Evolutionary conservation across 2,797 vertebrate genomes (phyloP).

Genomic region (Brachyalestes nurse): DNA sequence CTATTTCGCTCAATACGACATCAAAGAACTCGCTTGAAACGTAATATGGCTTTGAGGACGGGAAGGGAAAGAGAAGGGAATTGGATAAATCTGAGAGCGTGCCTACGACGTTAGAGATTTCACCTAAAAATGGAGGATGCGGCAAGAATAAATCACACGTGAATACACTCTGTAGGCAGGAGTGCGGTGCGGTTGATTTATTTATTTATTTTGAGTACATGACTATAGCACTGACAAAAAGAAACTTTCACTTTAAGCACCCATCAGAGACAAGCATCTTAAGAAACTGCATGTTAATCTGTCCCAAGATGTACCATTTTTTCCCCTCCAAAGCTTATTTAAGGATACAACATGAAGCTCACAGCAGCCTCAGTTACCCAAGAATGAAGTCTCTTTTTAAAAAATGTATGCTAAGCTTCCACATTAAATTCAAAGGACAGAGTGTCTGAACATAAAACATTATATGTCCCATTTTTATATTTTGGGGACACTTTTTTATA

Average conservation of each 20-base stretch:
- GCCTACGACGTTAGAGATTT: neutral
- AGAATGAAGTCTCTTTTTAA: too few relatives aligned
- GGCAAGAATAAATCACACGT: neutral
- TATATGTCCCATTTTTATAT: neutral
- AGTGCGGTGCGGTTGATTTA: too few relatives aligned
- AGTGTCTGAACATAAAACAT: neutral
- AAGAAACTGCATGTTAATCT: neutral
- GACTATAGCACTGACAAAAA: neutral
- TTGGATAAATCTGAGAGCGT: slow-evolving; percentile 21
- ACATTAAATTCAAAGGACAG: neutral
- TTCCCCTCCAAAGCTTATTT: neutral
- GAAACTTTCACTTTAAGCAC: neutral
- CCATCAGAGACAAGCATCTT: neutral
- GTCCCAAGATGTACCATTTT: neutral
- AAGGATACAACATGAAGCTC: neutral
- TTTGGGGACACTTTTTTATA: neutral
- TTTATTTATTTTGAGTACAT: neutral
- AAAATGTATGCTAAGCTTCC: neutral
- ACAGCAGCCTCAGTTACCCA: neutral
- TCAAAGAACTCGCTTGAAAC: slow-evolving; percentile 59
- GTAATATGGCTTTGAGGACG: slow-evolving; percentile 44
- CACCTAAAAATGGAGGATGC: neutral
- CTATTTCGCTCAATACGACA: slow-evolving; percentile 64
- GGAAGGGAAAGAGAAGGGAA: slow-evolving; percentile 28
- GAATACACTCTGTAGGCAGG: neutral